Percentiles rank a stretch among this genome's conserved stretches.
Conservation (phyloP, 2,888 invertebrate species). For the Melanotus villosus region DNA sequence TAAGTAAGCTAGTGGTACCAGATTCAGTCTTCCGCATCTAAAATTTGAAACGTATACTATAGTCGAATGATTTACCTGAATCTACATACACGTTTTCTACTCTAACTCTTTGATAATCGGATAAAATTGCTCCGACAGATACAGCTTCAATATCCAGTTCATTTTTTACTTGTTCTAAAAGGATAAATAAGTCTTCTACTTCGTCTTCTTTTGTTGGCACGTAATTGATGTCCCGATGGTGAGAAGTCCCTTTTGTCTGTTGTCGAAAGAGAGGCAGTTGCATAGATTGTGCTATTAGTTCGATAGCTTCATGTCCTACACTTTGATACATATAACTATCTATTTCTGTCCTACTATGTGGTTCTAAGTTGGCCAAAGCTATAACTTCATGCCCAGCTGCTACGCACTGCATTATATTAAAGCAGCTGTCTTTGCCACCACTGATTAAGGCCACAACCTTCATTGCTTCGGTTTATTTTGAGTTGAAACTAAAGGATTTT, state of each 20-base stretch:
- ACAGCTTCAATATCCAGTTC: constrained; percentile 84
- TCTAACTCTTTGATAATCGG: constrained; percentile 97
- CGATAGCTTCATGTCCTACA: constrained; percentile 96
- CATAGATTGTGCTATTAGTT: constrained; percentile 94
- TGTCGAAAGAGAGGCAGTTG: constrained; percentile 90
- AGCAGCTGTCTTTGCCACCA: constrained; percentile 99
- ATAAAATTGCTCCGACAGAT: constrained; percentile 97
- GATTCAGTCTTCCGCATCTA: constrained; percentile 91
- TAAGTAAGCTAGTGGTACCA: constrained; percentile 92
- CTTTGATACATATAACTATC: constrained; percentile 97
- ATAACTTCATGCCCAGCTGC: constrained; percentile 96
- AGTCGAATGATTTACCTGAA: not conserved
- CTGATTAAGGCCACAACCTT: constrained; percentile 92
- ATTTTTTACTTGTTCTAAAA: constrained; percentile 85
- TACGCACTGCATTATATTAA: constrained; percentile 98
- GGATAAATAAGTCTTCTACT: constrained; percentile 94
- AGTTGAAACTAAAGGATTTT: not conserved
- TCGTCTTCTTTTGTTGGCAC: constrained; percentile 90
- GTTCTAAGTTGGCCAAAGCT: constrained; percentile 95
- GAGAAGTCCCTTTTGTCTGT: constrained; percentile 87
- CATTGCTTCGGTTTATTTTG: constrained; percentile 71
- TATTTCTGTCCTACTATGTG: constrained; percentile 81
- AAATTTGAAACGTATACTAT: constrained; percentile 1
- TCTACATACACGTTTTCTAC: constrained; percentile 95
- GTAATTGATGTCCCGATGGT: constrained; percentile 84